Evolutionary conservation across 2,113 vertebrate species (phyloP).

Genomic region (Henicopernis longicauda): DNA sequence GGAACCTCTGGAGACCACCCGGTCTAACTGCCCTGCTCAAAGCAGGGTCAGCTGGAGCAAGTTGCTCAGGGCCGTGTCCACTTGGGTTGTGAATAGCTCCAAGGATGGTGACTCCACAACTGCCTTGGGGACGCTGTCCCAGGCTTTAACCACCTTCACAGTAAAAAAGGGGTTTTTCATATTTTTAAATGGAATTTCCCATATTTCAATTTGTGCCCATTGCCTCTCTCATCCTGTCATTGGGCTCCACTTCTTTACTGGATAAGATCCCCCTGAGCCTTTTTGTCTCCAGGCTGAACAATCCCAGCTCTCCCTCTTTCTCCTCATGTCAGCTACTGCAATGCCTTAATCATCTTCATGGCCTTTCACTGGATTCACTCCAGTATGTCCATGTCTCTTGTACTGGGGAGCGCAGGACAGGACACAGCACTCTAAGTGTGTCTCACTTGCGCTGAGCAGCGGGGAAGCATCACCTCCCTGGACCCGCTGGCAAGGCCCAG

Average conservation of each 20-base stretch:
- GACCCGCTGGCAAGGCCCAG: neutral
- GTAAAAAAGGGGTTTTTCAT: neutral
- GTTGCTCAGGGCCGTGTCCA: neutral
- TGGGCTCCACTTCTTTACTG: neutral
- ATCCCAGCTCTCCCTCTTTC: neutral
- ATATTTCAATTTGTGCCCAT: neutral
- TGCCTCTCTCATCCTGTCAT: neutral
- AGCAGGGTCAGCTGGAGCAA: neutral
- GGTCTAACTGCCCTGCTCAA: neutral
- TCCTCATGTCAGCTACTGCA: neutral
- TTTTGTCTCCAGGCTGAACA: neutral
- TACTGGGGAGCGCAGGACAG: neutral
- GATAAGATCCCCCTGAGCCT: neutral
- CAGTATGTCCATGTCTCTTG: neutral
- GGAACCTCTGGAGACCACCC: neutral
- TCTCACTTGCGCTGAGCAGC: neutral
- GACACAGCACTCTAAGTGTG: neutral
- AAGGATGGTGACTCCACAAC: neutral
- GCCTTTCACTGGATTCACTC: neutral
- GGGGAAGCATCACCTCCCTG: neutral
- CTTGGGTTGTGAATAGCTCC: neutral
- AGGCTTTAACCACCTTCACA: neutral
- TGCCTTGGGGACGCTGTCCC: too few relatives aligned
- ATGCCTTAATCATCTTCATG: too few relatives aligned
- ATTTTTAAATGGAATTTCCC: neutral